Percentiles rank a stretch among this genome's conserved stretches.
Conservation (phyloP, 2,113 vertebrate species). For the Barnardius zonarius region DNA sequence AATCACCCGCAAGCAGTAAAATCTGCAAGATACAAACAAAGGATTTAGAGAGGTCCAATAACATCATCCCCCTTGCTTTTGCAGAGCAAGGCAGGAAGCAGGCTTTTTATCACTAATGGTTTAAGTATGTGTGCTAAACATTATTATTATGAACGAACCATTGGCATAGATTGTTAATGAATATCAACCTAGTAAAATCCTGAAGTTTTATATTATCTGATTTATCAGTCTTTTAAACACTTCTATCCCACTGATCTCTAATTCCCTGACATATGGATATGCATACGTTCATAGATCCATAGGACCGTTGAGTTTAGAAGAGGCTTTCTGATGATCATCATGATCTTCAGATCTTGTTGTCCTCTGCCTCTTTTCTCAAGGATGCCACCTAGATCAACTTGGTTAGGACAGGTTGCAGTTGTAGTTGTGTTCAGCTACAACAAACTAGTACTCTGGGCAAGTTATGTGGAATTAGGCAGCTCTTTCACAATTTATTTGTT, state of each 20-base stretch:
- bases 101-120: accelerated
- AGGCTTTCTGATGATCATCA: neutral
- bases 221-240: neutral
- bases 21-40: neutral
- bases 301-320: neutral
- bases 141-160: neutral
- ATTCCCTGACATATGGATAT: neutral
- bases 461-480: neutral
- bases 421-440: neutral
- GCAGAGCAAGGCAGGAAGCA: neutral
- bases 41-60: neutral
- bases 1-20: neutral
- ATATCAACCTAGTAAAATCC: neutral
- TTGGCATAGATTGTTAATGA: neutral
- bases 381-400: neutral
- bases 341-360: neutral
- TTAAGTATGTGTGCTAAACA: neutral
- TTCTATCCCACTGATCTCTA: neutral
- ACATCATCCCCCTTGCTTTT: neutral
- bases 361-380: neutral
- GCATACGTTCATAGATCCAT: neutral
- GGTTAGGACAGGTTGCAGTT: neutral
- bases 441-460: neutral
- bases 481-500: neutral
- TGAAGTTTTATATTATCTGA: neutral